Conservation (phyloP, 2,113 vertebrate species). For the Sciurus niger region DNA sequence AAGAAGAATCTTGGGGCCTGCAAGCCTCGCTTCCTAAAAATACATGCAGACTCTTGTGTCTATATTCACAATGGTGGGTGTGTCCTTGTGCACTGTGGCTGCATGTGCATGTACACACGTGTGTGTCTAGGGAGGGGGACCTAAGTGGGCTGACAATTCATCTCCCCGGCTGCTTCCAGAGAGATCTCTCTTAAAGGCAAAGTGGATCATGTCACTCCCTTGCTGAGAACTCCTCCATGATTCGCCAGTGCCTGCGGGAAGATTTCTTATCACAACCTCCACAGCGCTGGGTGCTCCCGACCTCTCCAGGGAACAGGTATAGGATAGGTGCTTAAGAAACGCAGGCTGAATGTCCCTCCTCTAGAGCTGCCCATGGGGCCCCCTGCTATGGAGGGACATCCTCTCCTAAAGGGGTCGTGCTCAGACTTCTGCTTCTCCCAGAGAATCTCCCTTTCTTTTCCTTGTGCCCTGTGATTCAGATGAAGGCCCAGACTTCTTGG, state of each 20-base stretch:
- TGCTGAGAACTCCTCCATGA: not conserved
- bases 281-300: too few species aligned
- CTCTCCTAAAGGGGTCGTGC: not conserved
- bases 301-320: not conserved
- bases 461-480: not conserved
- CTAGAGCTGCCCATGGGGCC: not conserved
- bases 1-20: not conserved
- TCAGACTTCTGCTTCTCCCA: not conserved
- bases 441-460: not conserved
- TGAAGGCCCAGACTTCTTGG: not conserved
- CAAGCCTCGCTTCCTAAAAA: slow-evolving; percentile 43
- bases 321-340: not conserved
- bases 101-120: too few species aligned
- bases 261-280: not conserved
- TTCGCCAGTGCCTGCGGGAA: not conserved
- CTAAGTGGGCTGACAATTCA: not conserved
- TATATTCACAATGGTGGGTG: not conserved
- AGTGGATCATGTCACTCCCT: not conserved
- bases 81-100: not conserved
- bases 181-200: not conserved
- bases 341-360: not conserved
- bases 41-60: not conserved
- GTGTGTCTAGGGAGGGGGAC: not conserved
- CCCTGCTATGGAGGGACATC: not conserved
- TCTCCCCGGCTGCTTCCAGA: not conserved